These are phyloP conservation scores for Myotis lucifugus DNA, from an alignment of 2,113 vertebrate species.

Conservation along the genomic window DNA sequence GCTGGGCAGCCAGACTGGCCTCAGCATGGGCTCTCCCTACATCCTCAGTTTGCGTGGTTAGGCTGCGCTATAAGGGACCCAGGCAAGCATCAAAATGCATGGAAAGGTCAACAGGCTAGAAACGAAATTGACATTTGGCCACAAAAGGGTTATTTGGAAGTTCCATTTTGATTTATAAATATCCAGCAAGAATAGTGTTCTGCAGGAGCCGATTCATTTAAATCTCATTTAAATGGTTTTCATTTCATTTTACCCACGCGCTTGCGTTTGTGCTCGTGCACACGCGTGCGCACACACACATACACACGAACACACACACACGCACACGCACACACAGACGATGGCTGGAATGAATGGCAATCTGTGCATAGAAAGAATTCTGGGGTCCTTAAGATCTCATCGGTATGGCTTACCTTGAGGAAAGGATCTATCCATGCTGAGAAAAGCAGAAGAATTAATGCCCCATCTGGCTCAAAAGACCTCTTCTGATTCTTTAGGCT, in stretches of 20 bases:
- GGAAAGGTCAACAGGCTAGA: slow-evolving; percentile 68
- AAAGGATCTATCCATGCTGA: slow-evolving; percentile 76
- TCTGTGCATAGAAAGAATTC: slow-evolving; percentile 71
- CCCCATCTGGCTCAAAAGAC: slow-evolving; percentile 68
- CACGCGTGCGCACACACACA: fast-evolving
- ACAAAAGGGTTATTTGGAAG: slow-evolving; percentile 36
- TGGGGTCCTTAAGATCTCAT: slow-evolving; percentile 53
- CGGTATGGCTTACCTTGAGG: slow-evolving; percentile 77
- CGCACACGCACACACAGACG: neutral
- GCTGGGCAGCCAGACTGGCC: slow-evolving; percentile 77
- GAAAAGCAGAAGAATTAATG: slow-evolving; percentile 65
- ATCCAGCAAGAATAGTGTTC: slow-evolving; percentile 26
- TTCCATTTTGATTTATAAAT: slow-evolving; percentile 52
- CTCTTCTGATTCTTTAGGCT: slow-evolving; percentile 69
- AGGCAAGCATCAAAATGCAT: slow-evolving; percentile 60
- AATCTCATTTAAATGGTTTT: slow-evolving; percentile 71
- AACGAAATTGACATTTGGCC: slow-evolving; percentile 46
- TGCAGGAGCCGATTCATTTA: slow-evolving; percentile 62
- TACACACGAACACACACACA: neutral
- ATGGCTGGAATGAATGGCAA: slow-evolving; percentile 72
- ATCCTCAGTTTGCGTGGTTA: slow-evolving; percentile 64
- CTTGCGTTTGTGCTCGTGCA: neutral
- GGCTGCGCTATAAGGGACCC: slow-evolving; percentile 52
- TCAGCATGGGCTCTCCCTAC: slow-evolving; percentile 64
- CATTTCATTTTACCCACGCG: slow-evolving; percentile 68